A percentile compares a stretch with the other conserved stretches of the same genome.
Conservation (phyloP, 2,888 invertebrate genomes). For the Saturnia japonica region DNA sequence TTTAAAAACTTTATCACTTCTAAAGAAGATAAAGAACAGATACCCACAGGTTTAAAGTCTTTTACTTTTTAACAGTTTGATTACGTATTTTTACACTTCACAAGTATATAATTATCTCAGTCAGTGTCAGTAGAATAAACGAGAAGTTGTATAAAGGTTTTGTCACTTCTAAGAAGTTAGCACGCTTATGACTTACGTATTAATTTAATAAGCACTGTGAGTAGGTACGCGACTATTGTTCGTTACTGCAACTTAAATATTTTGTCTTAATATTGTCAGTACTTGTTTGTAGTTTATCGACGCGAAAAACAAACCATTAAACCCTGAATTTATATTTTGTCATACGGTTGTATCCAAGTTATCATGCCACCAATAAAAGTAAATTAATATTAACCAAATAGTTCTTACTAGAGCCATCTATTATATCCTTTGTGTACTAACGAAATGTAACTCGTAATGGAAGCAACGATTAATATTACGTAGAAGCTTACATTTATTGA, state of each 20-base stretch:
- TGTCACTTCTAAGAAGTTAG: background rate
- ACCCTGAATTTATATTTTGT: too few relatives aligned
- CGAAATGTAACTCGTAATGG: background rate
- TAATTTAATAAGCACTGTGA: background rate
- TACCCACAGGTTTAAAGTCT: background rate
- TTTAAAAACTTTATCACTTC: background rate
- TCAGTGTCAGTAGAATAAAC: background rate
- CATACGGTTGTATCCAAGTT: too few relatives aligned
- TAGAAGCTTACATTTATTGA: background rate
- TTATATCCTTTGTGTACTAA: background rate
- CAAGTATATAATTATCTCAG: too few relatives aligned
- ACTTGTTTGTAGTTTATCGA: too few relatives aligned
- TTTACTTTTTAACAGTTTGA: background rate
- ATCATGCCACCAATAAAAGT: background rate
- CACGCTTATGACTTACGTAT: background rate
- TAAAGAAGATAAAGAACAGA: background rate
- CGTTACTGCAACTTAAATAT: too few relatives aligned
- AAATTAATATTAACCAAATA: background rate
- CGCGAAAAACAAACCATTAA: too few relatives aligned
- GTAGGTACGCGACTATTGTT: too few relatives aligned
- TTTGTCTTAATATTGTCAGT: too few relatives aligned
- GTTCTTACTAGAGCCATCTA: conserved; percentile 2
- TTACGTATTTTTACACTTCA: too few relatives aligned
- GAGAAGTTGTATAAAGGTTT: background rate
- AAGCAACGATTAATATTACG: background rate